These are phyloP conservation scores for Ciconia stormi DNA, from an alignment of 2,113 vertebrate genomes.

Conservation along the genomic window DNA sequence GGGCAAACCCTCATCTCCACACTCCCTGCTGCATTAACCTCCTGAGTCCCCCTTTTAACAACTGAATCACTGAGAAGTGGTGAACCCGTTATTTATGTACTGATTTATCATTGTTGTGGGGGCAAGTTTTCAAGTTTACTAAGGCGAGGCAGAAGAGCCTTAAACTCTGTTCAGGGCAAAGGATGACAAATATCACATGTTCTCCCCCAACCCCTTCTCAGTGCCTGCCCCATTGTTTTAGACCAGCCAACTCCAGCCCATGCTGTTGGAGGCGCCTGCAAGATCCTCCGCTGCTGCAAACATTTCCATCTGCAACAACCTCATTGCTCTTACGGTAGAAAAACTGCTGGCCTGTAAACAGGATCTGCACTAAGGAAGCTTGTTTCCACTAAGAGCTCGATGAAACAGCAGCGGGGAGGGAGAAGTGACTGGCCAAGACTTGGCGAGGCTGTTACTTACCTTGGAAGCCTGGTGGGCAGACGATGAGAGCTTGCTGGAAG, in stretches of 20 bases:
- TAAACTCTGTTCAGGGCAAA: neutral
- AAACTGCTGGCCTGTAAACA: neutral
- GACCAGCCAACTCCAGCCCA: neutral
- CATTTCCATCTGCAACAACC: neutral
- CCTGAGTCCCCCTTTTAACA: neutral
- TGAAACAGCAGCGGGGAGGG: neutral
- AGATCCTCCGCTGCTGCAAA: neutral
- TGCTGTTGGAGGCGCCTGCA: neutral
- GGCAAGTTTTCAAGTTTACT: neutral
- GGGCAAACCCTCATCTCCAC: neutral
- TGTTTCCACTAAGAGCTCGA: neutral
- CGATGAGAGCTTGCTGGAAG: constrained; percentile 99
- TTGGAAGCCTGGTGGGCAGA: constrained; percentile 98
- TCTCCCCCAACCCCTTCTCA: neutral
- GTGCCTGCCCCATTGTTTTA: neutral
- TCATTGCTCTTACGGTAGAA: neutral
- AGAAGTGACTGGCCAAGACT: neutral
- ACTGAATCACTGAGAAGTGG: neutral
- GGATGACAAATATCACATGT: neutral
- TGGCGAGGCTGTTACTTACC: constrained; percentile 73
- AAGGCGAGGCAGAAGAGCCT: neutral
- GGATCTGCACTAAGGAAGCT: neutral
- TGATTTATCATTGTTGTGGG: neutral
- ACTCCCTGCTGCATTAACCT: neutral
- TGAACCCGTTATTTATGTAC: neutral